phyloP scores from a whole-genome alignment of 2,113 vertebrate species.

The Chamaetylas fuelleborni region DNA sequence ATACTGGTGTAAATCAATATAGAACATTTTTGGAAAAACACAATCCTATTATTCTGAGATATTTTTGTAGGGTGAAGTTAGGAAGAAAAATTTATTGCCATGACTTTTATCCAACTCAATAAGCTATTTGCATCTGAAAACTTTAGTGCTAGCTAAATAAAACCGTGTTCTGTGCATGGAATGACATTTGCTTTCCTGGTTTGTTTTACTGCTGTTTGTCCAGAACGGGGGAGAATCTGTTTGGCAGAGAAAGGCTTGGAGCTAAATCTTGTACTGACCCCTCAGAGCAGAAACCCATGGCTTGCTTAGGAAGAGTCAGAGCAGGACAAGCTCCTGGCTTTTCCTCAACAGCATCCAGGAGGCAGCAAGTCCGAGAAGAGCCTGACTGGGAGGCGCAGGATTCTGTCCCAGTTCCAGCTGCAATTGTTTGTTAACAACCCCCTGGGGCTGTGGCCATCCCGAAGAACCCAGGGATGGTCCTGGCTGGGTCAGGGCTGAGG shows the following conservation, averaged over 20 bases:
- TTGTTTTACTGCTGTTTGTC: neutral
- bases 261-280: neutral
- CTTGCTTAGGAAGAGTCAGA: neutral
- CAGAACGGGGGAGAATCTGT: neutral
- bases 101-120: conserved; percentile 55
- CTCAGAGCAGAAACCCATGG: fast-evolving
- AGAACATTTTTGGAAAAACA: conserved; percentile 33
- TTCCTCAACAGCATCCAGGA: neutral
- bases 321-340: neutral
- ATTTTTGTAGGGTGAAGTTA: conserved; percentile 52
- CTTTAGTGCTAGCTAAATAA: neutral
- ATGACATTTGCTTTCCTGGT: neutral
- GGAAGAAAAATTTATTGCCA: conserved; percentile 30
- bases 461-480: neutral
- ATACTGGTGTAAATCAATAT: conserved; percentile 56
- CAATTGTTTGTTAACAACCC: neutral
- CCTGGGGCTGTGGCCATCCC: neutral
- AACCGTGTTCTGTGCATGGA: neutral
- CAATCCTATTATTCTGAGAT: conserved; percentile 27
- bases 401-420: neutral
- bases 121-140: conserved; percentile 43
- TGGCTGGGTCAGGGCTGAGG: neutral
- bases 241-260: neutral
- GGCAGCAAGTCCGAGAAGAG: neutral
- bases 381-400: neutral